These are phyloP conservation scores for Gobiocypris rarus DNA, from an alignment of 2,113 vertebrate species.

Conservation along the genomic window DNA sequence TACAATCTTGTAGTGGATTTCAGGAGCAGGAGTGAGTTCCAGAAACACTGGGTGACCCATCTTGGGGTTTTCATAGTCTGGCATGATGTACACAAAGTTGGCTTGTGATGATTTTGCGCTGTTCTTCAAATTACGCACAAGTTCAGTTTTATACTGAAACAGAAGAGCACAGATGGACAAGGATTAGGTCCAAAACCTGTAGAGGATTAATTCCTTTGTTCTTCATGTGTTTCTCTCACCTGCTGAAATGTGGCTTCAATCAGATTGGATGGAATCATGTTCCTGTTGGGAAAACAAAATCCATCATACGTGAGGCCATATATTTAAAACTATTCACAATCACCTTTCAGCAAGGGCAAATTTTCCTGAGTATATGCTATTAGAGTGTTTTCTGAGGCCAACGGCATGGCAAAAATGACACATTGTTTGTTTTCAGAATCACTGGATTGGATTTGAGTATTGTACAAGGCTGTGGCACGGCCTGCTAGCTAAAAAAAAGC, in stretches of 20 bases:
- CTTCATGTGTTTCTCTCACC: constrained; percentile 67
- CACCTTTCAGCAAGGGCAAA: neutral
- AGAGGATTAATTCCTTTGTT: neutral
- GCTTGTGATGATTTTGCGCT: constrained; percentile 65
- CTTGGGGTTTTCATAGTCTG: constrained; percentile 74
- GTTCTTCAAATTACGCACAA: constrained; percentile 76
- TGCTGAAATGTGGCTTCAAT: constrained; percentile 89
- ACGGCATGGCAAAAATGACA: neutral
- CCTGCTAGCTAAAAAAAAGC: neutral
- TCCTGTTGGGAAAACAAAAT: constrained; percentile 72
- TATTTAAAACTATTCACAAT: neutral
- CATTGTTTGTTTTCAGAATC: neutral
- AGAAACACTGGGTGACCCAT: constrained; percentile 77
- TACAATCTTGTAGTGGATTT: constrained; percentile 80
- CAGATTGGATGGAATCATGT: constrained; percentile 90
- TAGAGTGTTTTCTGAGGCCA: neutral
- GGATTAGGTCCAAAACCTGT: neutral
- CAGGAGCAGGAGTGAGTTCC: constrained; percentile 81
- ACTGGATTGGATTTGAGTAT: neutral
- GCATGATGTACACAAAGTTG: constrained; percentile 84
- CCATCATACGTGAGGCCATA: neutral
- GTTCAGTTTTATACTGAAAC: constrained; percentile 83
- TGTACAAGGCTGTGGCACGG: neutral
- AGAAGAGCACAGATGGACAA: constrained; percentile 2
- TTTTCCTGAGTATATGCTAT: neutral